A percentile compares a stretch with the other conserved stretches of the same genome.
Evolutionary conservation across 2,113 vertebrate species (phyloP).

Genomic region (Dipodomys stephensi): DNA sequence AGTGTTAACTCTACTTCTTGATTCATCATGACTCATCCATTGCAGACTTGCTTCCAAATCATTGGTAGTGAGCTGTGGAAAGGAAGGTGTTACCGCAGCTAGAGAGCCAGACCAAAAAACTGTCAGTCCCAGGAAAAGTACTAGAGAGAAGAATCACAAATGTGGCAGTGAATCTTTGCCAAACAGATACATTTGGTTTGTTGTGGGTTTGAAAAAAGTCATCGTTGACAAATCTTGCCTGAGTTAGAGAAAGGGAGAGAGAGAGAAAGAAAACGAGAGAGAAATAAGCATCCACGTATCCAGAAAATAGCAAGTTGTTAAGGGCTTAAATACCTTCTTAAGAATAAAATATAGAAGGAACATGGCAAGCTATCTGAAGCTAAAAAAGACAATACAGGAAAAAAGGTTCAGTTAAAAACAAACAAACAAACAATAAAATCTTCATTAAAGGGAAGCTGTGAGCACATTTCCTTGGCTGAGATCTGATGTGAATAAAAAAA

Average conservation of each 20-base stretch:
- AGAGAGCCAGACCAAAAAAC: constrained; percentile 60
- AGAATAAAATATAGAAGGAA: constrained; percentile 48
- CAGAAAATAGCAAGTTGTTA: constrained; percentile 56
- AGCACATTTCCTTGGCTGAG: constrained; percentile 56
- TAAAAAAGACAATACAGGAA: constrained; percentile 37
- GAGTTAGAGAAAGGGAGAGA: constrained; percentile 50
- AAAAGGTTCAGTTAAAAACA: constrained; percentile 46
- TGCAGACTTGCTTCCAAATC: constrained; percentile 40
- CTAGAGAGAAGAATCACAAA: constrained; percentile 33
- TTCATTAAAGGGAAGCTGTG: constrained; percentile 40
- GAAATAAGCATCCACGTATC: constrained; percentile 56
- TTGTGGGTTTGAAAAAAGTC: constrained; percentile 1
- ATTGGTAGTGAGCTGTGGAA: neutral
- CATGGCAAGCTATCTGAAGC: constrained; percentile 15
- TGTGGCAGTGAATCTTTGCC: constrained; percentile 52
- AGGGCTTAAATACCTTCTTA: constrained; percentile 56
- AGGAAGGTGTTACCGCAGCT: neutral
- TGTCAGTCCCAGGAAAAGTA: constrained; percentile 56
- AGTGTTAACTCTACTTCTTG: neutral
- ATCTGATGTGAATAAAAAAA: neutral
- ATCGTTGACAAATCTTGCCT: constrained; percentile 62
- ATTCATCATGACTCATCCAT: constrained; percentile 30
- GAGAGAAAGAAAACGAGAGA: constrained; percentile 62
- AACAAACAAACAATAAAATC: constrained; percentile 51
- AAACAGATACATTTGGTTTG: constrained; percentile 46